Evolutionary conservation across 2,888 invertebrate species (phyloP), one percentile per base, ranked within the genome.

Genomic region (Plusia festucae): DNA sequence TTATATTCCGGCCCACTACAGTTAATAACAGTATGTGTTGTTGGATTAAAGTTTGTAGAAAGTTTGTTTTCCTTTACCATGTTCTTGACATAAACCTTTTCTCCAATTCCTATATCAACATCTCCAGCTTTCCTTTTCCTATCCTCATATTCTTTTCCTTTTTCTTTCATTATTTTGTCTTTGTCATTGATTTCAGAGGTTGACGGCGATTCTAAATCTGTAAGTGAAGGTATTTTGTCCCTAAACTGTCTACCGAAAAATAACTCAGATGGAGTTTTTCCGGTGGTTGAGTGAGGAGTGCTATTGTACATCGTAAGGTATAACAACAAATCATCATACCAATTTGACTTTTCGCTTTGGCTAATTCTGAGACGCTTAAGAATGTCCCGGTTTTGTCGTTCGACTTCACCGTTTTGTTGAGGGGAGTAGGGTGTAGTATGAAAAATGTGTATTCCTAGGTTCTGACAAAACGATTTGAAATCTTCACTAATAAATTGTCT

Each of bases 211-310:
- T 40, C 40, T 40, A 40, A 15, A 40, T 40, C 44, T 34, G 40
- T 40, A 13, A 15, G 22, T 4, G 53, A 51, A 52, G 0, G 44
- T 18, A 99, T 34, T 34, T 34, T 34, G 32, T 34, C 32, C 32
- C 32, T 34, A 34, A 34, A 34, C 32, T 34, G 32, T 34, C 32
- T 34, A 34, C 32, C 32, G 8, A 34, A 34, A 34, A 34, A 34
- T 34, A 34, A 8, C 8, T 34, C 32, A 6, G 32, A 2, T 79
- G 80, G 81, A 9, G 78, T 59, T 65, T 62, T 76, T 7, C 86
- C 82, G 7, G 86, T 86, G 0, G 79, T 76, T 11, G 69, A 30
- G 59, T 86, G 86, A 9, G 85, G 86, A 6, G 85, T 65, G 15
- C 46, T 57, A 9, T 60, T 60, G 61, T 85, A 80, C 81, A 79